Base-by-base conservation (phyloP, 2,797 vertebrate genomes). In the Uromys caudimaculatus region DNA sequence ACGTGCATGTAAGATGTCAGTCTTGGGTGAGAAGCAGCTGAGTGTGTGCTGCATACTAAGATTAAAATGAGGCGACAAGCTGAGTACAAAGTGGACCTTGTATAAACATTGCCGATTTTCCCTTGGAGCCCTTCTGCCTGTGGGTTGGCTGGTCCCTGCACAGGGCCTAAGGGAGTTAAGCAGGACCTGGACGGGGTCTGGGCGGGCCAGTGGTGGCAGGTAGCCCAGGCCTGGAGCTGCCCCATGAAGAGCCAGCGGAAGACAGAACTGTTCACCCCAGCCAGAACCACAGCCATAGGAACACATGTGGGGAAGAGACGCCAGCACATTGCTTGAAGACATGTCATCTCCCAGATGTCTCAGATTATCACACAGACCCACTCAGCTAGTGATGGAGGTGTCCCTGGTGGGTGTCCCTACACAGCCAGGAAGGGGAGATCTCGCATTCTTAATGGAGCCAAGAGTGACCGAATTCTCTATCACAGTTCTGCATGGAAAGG, bases 301-400 rank as follows among this genome's bases (percentile, higher is more conserved):
- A 82, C 95, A 75, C 92, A 94, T 85, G 95, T 73, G 82, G 76
- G 89, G 75, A 38, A 1, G 16, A 73, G 93, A 83, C 64, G 75
- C 96, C 94, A 96, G 93, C 81, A 11, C 78, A 6, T 32, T 95
- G 94, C 95, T 64, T 19, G 90, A 95, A 92, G 96, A 93, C 89
- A 79, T 75, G 95, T 75, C 87, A 77, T 67, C 93, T 92, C 85
- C 97, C 98, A 98, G 96, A 96, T 97, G 98, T 95, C 97, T 97
- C 89, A 71, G 52, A 98, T 97, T 97, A 98, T 95, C 81, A 73
- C 52, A 58, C 67, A 58, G 52, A 50, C 38, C 73, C 87, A 7
- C 92, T 77, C 60, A 0, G 94, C 96, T 96, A 94, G 21, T 52
- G 87, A 93, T 89, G 95, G 96, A 79, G 67, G 93, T 92, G 90